Evolutionary conservation across 2,888 invertebrate species (phyloP).

Genomic region (Cyaniris semiargus): DNA sequence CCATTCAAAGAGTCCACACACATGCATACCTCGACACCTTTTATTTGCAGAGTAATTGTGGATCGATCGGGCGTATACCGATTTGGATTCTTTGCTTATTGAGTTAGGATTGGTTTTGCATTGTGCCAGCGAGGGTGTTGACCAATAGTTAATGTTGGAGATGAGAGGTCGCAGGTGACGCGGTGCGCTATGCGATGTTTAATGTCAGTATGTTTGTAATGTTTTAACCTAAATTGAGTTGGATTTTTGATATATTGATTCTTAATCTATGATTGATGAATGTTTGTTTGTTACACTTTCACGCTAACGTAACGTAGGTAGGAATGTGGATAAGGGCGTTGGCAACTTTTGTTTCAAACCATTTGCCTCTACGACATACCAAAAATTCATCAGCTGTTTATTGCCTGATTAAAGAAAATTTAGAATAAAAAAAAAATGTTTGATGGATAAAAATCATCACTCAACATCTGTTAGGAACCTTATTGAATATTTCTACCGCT

Average conservation of each 20-base stretch:
- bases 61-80: conserved; percentile 47
- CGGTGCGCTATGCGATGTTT: conserved; percentile 55
- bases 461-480: no score
- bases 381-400: not conserved
- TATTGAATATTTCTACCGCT: no score
- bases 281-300: conserved; percentile 24
- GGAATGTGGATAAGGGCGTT: not conserved
- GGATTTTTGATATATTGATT: conserved; percentile 37
- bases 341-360: not conserved
- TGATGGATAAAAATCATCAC: no score
- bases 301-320: not conserved
- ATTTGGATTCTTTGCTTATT: conserved; percentile 40
- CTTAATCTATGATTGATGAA: conserved; percentile 35
- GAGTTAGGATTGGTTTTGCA: conserved; percentile 49
- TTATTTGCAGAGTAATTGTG: conserved; percentile 47
- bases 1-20: conserved; percentile 72
- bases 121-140: conserved; percentile 62
- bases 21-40: conserved; percentile 62
- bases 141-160: conserved; percentile 71
- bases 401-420: no score
- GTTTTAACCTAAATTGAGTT: conserved; percentile 39
- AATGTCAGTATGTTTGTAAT: conserved; percentile 68
- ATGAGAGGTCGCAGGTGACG: conserved; percentile 77
- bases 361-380: not conserved
- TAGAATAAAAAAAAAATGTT: no score